phyloP scores from a whole-genome alignment of 2,888 invertebrate genomes.

The Sycophila texana region DNA sequence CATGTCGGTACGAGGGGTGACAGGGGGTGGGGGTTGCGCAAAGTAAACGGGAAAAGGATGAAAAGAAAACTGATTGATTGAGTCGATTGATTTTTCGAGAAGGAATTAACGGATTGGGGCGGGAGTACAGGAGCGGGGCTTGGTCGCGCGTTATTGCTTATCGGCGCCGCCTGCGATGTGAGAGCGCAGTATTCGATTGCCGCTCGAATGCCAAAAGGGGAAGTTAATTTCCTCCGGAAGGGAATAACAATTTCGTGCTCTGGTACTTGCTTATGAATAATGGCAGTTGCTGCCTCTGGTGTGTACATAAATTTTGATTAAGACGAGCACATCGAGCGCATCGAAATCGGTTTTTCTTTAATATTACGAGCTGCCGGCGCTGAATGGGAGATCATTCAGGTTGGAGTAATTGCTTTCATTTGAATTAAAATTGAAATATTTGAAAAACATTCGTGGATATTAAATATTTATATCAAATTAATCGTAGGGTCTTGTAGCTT shows the following conservation, averaged over 20 bases:
- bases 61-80: conserved; percentile 15
- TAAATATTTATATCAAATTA: not conserved
- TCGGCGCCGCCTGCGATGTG: not conserved
- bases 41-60: not conserved
- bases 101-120: conserved; percentile 14
- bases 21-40: not conserved
- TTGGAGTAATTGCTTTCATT: too few species aligned
- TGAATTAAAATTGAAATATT: too few species aligned
- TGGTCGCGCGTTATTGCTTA: conserved; percentile 27
- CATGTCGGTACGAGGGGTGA: not conserved
- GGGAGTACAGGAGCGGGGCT: not conserved
- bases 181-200: not conserved
- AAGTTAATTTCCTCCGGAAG: conserved; percentile 42
- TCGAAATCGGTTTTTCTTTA: not conserved
- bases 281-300: not conserved
- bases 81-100: conserved; percentile 21
- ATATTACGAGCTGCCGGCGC: not conserved
- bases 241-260: conserved; percentile 42
- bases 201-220: conserved; percentile 31
- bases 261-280: conserved; percentile 38
- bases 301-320: conserved; percentile 25
- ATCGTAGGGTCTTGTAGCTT: too few species aligned
- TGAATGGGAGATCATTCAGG: too few species aligned
- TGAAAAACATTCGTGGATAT: too few species aligned
- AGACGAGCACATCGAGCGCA: not conserved